phyloP scores from a whole-genome alignment of 2,797 vertebrate species.

The Urophycis tenuis region DNA sequence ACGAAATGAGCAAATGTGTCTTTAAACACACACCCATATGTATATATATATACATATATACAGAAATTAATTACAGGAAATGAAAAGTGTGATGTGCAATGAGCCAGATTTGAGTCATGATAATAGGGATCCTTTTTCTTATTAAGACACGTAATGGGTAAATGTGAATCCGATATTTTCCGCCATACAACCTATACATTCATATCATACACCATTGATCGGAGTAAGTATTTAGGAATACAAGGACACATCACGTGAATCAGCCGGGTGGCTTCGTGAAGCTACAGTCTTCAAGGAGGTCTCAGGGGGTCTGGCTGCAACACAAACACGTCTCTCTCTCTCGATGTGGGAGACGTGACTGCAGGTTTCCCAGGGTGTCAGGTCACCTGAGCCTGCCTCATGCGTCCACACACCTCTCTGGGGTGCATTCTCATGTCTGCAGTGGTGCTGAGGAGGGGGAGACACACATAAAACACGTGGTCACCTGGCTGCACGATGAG shows the following conservation, averaged over 20 bases:
- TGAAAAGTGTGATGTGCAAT: neutral
- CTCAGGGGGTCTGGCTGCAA: neutral
- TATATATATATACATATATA: neutral
- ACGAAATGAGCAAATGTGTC: neutral
- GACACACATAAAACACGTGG: slow-evolving; percentile 24
- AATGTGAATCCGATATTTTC: too few species aligned
- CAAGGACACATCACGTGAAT: neutral
- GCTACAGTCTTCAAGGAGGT: too few species aligned
- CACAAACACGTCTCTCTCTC: neutral
- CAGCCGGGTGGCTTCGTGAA: neutral
- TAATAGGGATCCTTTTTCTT: neutral
- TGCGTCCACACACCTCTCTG: neutral
- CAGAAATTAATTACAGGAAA: neutral
- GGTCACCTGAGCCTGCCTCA: neutral
- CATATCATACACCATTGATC: neutral
- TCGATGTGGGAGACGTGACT: neutral
- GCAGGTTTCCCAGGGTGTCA: neutral
- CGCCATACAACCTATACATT: too few species aligned
- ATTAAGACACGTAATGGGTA: neutral
- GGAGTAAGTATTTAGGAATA: neutral
- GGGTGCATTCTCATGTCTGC: neutral
- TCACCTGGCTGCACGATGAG: slow-evolving; percentile 35
- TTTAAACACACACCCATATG: too few species aligned
- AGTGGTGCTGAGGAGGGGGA: neutral
- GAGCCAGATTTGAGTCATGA: neutral